A percentile compares a stretch with the other conserved stretches of the same genome.
These are phyloP conservation scores for Tetranychus piercei DNA, from an alignment of 2,888 invertebrate genomes.

Conservation along the genomic window DNA sequence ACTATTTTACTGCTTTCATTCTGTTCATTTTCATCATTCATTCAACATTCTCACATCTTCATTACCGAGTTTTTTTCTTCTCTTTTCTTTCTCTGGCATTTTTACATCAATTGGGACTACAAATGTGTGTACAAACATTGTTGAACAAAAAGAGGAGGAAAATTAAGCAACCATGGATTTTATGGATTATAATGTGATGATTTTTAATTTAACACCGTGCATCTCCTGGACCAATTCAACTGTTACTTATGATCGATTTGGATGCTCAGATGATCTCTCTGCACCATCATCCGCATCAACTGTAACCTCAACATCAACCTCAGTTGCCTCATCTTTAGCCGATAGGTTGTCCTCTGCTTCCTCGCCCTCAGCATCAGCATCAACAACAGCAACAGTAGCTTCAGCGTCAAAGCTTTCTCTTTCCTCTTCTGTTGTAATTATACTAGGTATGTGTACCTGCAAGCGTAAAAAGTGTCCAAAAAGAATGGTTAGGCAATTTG, in stretches of 20 bases:
- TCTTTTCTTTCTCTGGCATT: neutral
- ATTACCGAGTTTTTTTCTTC: too few species aligned
- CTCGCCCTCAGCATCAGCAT: neutral
- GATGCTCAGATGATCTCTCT: neutral
- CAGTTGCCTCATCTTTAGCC: neutral
- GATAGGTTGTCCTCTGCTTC: neutral
- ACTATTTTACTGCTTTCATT: too few species aligned
- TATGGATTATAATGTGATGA: conserved; percentile 1
- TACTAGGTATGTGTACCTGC: too few species aligned
- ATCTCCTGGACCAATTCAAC: neutral
- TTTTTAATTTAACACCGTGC: neutral
- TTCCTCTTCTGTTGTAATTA: neutral
- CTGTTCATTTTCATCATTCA: too few species aligned
- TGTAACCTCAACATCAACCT: neutral
- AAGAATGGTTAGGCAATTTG: too few species aligned
- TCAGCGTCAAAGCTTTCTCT: neutral
- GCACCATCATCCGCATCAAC: neutral
- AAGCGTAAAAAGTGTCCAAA: too few species aligned
- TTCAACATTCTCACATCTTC: too few species aligned
- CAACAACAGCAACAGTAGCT: neutral
- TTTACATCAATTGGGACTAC: neutral
- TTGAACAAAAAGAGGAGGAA: neutral
- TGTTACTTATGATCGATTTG: neutral
- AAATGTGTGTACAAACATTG: neutral
- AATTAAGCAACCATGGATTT: neutral